Conservation (phyloP, 2,888 invertebrate genomes). For the Cenopis cana region DNA sequence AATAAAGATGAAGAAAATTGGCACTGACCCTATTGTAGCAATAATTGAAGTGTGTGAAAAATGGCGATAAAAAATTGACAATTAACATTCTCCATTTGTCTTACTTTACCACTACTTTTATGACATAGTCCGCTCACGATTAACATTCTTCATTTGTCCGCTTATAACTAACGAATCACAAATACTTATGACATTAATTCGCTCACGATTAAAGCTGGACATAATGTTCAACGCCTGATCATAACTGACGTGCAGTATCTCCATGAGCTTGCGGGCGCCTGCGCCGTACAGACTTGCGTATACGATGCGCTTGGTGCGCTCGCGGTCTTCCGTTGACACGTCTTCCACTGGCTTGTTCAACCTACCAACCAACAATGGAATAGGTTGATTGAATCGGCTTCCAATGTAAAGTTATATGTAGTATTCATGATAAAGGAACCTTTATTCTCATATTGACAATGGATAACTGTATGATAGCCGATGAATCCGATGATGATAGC, state of each 20-base stretch:
- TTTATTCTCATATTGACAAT: not conserved
- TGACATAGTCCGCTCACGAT: no score
- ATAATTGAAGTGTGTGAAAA: no score
- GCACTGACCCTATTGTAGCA: not conserved
- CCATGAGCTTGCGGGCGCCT: conserved; percentile 71
- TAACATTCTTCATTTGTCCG: not conserved
- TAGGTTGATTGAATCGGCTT: not conserved
- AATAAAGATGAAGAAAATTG: not conserved
- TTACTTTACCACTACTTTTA: no score
- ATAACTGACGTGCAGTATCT: conserved; percentile 66
- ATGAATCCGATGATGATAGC: no score
- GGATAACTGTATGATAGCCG: no score
- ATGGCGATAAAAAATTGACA: no score
- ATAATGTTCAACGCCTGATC: conserved; percentile 65
- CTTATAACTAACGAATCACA: not conserved
- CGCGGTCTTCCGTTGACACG: conserved; percentile 66
- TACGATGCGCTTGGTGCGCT: conserved; percentile 80
- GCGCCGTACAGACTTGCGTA: conserved; percentile 83
- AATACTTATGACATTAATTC: not conserved
- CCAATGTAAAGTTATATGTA: not conserved
- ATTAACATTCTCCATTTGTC: no score
- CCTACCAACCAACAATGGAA: conserved; percentile 54
- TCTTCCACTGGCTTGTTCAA: conserved; percentile 59
- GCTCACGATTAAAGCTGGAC: conserved; percentile 71
- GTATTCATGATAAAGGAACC: not conserved